These are phyloP conservation scores for Xiphorhynchus elegans DNA, from an alignment of 2,113 vertebrate species.

Conservation along the genomic window DNA sequence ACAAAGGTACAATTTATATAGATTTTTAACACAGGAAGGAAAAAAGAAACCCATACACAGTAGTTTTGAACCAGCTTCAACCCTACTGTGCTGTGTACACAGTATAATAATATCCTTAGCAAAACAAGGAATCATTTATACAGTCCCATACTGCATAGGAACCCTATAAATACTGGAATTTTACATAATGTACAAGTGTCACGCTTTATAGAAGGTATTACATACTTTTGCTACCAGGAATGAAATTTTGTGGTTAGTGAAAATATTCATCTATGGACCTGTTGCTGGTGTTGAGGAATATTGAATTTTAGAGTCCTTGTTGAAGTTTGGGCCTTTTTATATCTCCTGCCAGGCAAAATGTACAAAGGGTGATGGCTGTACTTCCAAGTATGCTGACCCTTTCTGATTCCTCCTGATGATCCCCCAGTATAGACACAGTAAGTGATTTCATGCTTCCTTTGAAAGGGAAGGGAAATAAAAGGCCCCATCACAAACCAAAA, in stretches of 20 bases:
- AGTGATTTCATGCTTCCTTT: neutral
- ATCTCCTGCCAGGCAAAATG: neutral
- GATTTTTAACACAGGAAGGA: neutral
- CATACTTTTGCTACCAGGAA: slow-evolving; percentile 14
- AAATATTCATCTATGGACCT: neutral
- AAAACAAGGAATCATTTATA: slow-evolving; percentile 43
- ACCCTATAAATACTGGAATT: slow-evolving; percentile 44
- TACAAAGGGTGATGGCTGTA: neutral
- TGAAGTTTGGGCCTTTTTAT: neutral
- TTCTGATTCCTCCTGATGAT: neutral
- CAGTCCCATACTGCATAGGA: slow-evolving; percentile 22
- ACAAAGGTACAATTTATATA: neutral
- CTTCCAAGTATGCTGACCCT: neutral
- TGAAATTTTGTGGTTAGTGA: slow-evolving; percentile 1
- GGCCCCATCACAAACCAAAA: neutral
- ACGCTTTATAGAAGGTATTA: neutral
- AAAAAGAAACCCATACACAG: neutral
- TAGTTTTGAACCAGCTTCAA: slow-evolving; percentile 21
- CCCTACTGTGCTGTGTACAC: neutral
- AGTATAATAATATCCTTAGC: slow-evolving; percentile 48
- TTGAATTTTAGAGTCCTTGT: neutral
- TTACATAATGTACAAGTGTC: neutral
- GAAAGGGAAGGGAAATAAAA: neutral
- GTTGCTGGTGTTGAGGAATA: neutral
- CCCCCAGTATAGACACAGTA: rapidly evolving